phyloP scores from a whole-genome alignment of 2,113 vertebrate species.

The Ameiurus melas region DNA sequence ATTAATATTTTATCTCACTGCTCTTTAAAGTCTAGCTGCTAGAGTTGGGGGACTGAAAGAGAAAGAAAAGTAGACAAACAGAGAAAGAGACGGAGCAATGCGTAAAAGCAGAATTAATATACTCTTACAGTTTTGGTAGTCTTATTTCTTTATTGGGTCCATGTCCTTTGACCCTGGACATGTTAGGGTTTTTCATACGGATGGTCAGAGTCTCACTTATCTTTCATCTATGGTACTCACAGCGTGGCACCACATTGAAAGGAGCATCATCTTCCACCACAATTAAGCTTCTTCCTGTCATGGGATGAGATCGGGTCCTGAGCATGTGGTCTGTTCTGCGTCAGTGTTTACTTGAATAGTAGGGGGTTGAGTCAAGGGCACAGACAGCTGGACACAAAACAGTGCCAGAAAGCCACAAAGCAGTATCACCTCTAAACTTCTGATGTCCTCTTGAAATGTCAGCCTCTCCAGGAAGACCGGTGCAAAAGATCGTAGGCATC shows the following conservation, averaged over 20 bases:
- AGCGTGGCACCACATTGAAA: background rate
- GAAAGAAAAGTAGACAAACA: background rate
- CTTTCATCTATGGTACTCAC: slow-evolving; percentile 41
- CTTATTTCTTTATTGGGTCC: background rate
- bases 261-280: slow-evolving; percentile 2
- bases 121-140: background rate
- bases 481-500: background rate
- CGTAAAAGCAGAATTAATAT: background rate
- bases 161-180: background rate
- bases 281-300: slow-evolving; percentile 33
- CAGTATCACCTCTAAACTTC: slow-evolving; percentile 38
- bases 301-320: background rate
- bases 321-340: background rate
- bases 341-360: slow-evolving; percentile 6
- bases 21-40: background rate
- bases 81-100: background rate
- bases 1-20: background rate
- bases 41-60: background rate
- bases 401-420: slow-evolving; percentile 33
- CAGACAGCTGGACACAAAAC: slow-evolving; percentile 46
- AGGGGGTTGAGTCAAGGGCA: background rate
- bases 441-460: slow-evolving; percentile 48
- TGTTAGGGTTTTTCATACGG: background rate
- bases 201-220: background rate
- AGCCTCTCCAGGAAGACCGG: slow-evolving; percentile 37